Percentiles rank a stretch among this genome's conserved stretches.
These are phyloP conservation scores for Drosophila longiperda DNA, from an alignment of 2,888 invertebrate genomes.

Conservation along the genomic window DNA sequence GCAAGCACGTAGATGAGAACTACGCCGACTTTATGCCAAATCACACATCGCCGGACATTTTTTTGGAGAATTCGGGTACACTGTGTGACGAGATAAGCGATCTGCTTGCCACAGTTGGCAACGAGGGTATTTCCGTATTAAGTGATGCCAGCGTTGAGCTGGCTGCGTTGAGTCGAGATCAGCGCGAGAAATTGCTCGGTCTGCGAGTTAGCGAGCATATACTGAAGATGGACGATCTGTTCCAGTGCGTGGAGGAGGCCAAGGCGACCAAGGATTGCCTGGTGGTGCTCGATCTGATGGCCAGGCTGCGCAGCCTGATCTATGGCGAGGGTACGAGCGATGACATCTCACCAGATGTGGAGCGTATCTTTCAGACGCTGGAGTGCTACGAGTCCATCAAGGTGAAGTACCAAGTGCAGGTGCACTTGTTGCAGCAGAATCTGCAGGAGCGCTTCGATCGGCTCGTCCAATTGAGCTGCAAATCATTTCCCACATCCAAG, in stretches of 20 bases:
- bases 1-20: conserved; percentile 83
- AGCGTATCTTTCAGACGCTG: conserved; percentile 78
- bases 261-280: conserved; percentile 82
- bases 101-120: conserved; percentile 86
- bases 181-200: conserved; percentile 87
- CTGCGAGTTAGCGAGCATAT: conserved; percentile 84
- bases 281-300: conserved; percentile 78
- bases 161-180: conserved; percentile 85
- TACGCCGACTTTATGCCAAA: conserved; percentile 83
- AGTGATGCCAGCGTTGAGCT: conserved; percentile 87
- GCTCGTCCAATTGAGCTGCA: conserved; percentile 82
- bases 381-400: conserved; percentile 83
- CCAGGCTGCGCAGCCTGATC: conserved; percentile 79
- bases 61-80: conserved; percentile 79
- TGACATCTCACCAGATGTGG: conserved; percentile 60
- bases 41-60: conserved; percentile 81
- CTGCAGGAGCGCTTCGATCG: conserved; percentile 83
- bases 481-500: conserved; percentile 82
- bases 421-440: conserved; percentile 81
- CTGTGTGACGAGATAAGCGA: conserved; percentile 78
- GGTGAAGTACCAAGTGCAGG: conserved; percentile 82
- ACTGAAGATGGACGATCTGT: conserved; percentile 85
- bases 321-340: conserved; percentile 54
- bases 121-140: conserved; percentile 87
- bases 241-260: conserved; percentile 84